Evolutionary conservation across 1,140 invertebrate species (phyloP).

Genomic region (Aplysia californica): DNA sequence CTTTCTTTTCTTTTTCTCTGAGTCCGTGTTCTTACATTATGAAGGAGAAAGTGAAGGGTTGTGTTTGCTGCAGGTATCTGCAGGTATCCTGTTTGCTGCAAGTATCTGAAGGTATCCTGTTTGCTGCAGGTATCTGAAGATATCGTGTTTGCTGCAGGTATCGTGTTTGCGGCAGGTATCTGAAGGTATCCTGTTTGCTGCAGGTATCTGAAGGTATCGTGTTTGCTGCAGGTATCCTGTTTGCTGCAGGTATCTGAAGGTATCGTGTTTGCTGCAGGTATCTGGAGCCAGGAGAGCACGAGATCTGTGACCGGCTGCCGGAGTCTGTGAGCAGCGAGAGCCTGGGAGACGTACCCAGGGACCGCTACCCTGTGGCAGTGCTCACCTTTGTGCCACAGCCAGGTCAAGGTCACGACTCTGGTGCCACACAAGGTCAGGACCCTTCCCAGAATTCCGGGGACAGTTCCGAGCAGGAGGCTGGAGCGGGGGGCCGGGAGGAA

Average conservation of each 20-base stretch:
- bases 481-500: no score
- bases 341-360: constrained; percentile 19
- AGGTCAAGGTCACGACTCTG: no score
- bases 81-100: neutral
- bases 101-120: neutral
- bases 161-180: neutral
- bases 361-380: constrained; percentile 20
- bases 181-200: neutral
- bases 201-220: neutral
- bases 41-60: no score
- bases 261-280: constrained; percentile 1
- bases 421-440: no score
- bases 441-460: no score
- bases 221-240: neutral
- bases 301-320: neutral
- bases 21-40: no score
- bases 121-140: neutral
- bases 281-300: neutral
- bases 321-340: constrained; percentile 5
- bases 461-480: no score
- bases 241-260: neutral
- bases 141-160: neutral
- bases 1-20: no score
- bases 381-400: constrained; percentile 1
- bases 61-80: neutral